Evolutionary conservation across 2,888 invertebrate genomes (phyloP).

Genomic region (Eledona agricola): DNA sequence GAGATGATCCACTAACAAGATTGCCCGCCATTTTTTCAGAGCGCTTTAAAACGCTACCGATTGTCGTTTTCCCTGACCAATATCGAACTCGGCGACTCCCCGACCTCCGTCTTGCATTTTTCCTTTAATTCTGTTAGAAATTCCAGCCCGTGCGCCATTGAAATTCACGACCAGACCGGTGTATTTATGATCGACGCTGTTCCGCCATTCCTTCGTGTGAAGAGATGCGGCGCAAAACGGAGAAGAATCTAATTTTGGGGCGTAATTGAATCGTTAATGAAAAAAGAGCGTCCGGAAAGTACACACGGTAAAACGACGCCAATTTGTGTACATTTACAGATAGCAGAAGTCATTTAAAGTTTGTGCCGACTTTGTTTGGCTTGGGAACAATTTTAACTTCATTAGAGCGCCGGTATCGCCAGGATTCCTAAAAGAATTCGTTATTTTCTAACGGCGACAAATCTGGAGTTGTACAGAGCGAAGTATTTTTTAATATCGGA

Average conservation of each 20-base stretch:
- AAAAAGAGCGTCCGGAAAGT: constrained; percentile 10
- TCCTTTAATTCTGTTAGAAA: no score
- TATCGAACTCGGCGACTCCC: no score
- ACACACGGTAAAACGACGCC: constrained; percentile 26
- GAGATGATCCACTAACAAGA: constrained; percentile 25
- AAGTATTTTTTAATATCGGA: no score
- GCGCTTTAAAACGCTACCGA: no score
- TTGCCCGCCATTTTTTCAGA: constrained; percentile 6
- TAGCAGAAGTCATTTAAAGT: constrained; percentile 34
- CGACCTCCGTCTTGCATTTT: no score
- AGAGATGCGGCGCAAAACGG: no score
- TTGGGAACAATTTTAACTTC: constrained; percentile 33
- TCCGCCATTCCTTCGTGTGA: no score
- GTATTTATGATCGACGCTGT: constrained; percentile 24
- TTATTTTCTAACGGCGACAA: no score
- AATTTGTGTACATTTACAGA: constrained; percentile 34
- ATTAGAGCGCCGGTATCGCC: constrained; percentile 28
- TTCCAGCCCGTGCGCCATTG: constrained; percentile 16
- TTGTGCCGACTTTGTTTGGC: constrained; percentile 29
- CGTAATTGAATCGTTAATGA: constrained; percentile 24
- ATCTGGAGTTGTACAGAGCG: no score
- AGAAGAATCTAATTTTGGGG: constrained; percentile 14
- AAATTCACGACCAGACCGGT: constrained; percentile 25
- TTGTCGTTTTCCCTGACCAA: no score
- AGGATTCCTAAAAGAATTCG: constrained; percentile 27